A percentile compares a stretch with the other conserved stretches of the same genome.
phyloP scores from a whole-genome alignment of 2,113 vertebrate species.

The Phalacrocorax aristotelis region DNA sequence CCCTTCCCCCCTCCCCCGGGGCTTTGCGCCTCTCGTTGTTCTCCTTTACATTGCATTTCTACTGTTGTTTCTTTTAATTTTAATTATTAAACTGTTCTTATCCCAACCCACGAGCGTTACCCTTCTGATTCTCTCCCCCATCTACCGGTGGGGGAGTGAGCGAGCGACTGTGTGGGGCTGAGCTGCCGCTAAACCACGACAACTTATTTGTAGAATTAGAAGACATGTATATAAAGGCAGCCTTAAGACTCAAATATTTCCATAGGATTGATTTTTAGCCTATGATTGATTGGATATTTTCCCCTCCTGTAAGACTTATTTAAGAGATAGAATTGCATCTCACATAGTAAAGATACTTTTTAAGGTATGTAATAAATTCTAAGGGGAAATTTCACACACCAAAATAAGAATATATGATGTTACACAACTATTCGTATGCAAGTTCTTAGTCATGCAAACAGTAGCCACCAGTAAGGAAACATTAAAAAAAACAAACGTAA shows the following conservation, averaged over 20 bases:
- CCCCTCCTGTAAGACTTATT: background rate
- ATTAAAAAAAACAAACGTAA: background rate
- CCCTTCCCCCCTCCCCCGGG: no score
- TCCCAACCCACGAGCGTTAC: no score
- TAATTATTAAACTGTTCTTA: no score
- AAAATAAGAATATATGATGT: background rate
- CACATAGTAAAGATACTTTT: background rate
- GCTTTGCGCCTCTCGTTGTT: no score
- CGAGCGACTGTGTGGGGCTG: no score
- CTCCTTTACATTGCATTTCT: no score
- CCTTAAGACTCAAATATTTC: background rate
- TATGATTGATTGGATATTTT: background rate
- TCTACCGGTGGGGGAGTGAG: no score
- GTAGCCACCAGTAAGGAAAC: background rate
- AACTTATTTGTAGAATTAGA: background rate
- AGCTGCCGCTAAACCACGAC: no score
- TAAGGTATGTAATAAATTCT: background rate
- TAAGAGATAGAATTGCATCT: background rate
- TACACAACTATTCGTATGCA: background rate
- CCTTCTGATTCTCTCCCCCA: no score
- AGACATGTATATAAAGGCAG: background rate
- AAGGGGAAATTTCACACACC: background rate
- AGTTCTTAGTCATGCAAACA: background rate
- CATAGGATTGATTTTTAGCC: background rate
- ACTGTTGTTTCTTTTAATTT: no score